A percentile compares a stretch with the other conserved stretches of the same genome.
Conservation (phyloP, 2,113 vertebrate genomes). For the Pseudorhombus dupliciocellatus region DNA sequence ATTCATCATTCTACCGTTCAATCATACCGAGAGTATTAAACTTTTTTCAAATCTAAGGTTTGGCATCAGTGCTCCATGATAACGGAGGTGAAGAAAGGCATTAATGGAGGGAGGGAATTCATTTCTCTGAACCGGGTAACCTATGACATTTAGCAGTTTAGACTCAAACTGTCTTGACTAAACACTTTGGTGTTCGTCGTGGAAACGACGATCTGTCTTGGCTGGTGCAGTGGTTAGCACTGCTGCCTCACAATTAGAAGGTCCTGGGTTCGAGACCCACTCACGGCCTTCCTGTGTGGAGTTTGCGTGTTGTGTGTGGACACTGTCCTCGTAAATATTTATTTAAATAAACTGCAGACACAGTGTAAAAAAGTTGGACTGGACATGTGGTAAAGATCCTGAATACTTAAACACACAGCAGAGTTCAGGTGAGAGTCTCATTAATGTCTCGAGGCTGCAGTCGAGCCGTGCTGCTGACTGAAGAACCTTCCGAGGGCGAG, state of each 20-base stretch:
- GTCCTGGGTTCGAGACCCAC: too few relatives aligned
- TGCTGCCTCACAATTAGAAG: too few relatives aligned
- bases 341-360: too few relatives aligned
- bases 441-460: conserved; percentile 22
- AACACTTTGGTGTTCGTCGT: too few relatives aligned
- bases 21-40: background rate
- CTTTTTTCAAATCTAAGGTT: background rate
- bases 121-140: background rate
- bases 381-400: conserved; percentile 12
- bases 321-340: too few relatives aligned
- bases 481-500: conserved; percentile 22
- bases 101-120: background rate
- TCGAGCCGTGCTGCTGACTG: conserved; percentile 52
- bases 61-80: background rate
- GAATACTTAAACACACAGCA: conserved; percentile 31
- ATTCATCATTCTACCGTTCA: background rate
- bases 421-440: conserved; percentile 48
- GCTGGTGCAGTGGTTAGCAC: too few relatives aligned
- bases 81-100: too few relatives aligned
- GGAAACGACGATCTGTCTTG: too few relatives aligned
- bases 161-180: too few relatives aligned
- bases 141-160: too few relatives aligned
- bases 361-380: background rate
- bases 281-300: too few relatives aligned
- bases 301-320: too few relatives aligned